Conservation (phyloP, 2,888 invertebrate species). For the Tipula unca region DNA sequence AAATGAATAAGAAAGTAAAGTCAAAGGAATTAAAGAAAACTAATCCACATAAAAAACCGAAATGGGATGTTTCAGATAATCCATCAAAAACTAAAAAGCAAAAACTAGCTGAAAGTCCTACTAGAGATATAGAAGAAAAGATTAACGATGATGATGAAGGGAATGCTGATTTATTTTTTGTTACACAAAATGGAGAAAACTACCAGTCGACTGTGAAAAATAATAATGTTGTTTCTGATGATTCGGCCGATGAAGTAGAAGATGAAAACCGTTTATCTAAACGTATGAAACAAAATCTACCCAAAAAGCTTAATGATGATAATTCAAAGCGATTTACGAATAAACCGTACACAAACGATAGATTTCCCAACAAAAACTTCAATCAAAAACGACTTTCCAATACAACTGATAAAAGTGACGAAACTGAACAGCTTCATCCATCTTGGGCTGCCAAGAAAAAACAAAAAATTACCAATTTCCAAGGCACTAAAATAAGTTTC, state of each 20-base stretch:
- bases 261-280: not conserved
- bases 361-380: not conserved
- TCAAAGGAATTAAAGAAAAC: not conserved
- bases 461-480: conserved; percentile 25
- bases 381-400: not conserved
- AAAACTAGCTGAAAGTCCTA: not conserved
- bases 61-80: conserved; percentile 25
- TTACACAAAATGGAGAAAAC: conserved; percentile 36
- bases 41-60: conserved; percentile 14
- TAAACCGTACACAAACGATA: not conserved
- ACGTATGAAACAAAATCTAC: not conserved
- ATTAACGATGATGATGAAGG: not conserved
- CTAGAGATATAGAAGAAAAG: conserved; percentile 25
- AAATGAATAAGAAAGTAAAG: not conserved
- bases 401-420: not conserved
- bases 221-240: not conserved
- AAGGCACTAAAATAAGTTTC: conserved; percentile 26
- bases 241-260: not conserved
- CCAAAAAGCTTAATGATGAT: not conserved
- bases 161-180: conserved; percentile 34
- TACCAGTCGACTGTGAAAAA: conserved; percentile 35
- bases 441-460: conserved; percentile 28
- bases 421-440: conserved; percentile 25
- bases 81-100: conserved; percentile 23
- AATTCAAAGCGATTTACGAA: not conserved